phyloP scores from a whole-genome alignment of 2,113 vertebrate genomes.

The Apteryx mantelli region DNA sequence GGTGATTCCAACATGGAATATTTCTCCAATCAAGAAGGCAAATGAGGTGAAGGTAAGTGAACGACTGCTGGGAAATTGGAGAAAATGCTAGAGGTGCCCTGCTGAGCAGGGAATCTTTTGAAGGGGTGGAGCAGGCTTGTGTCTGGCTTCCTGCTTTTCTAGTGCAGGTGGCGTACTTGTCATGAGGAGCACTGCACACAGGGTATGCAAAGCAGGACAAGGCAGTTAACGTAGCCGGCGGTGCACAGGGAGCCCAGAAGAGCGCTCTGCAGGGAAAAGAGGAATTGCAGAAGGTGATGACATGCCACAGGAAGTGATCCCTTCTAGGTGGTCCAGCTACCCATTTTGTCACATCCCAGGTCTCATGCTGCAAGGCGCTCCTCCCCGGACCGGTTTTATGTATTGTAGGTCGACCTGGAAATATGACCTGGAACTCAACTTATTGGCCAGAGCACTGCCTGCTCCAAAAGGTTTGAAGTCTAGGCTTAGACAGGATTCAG shows the following conservation, averaged over 20 bases:
- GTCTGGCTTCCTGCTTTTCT: not conserved
- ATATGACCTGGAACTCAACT: accelerated
- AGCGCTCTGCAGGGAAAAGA: not conserved
- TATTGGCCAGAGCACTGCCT: not conserved
- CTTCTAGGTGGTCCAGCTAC: not conserved
- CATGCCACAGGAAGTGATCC: not conserved
- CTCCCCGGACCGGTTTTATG: not conserved
- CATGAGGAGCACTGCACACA: not conserved
- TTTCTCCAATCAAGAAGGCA: constrained; percentile 95
- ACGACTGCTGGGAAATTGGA: not conserved
- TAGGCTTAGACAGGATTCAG: not conserved
- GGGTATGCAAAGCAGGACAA: not conserved
- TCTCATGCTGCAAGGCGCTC: accelerated
- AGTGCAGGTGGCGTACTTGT: not conserved
- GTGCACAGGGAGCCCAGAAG: not conserved
- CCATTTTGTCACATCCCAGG: not conserved
- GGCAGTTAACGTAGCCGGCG: not conserved
- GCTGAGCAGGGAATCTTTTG: not conserved
- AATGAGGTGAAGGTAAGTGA: constrained; percentile 81
- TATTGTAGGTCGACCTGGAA: not conserved
- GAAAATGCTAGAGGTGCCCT: not conserved
- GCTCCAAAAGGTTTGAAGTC: not conserved
- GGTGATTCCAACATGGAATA: constrained; percentile 96
- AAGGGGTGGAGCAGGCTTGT: not conserved
- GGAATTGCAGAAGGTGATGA: not conserved